Percentiles rank a stretch among this genome's conserved stretches.
Conservation (phyloP, 2,797 vertebrate species). For the Rhinatrema bivittatum region DNA sequence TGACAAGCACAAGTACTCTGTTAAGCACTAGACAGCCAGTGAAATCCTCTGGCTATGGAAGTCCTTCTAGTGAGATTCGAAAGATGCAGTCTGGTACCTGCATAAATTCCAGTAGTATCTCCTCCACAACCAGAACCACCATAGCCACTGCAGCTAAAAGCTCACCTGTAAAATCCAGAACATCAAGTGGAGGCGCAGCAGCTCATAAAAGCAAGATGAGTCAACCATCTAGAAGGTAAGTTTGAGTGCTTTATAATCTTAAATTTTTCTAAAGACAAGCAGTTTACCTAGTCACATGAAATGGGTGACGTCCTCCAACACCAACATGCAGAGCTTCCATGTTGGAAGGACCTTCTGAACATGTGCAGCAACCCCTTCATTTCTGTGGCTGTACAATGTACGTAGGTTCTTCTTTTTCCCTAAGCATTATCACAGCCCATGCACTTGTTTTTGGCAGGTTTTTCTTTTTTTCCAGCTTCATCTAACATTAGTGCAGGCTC, state of each 20-base stretch:
- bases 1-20: constrained; percentile 55
- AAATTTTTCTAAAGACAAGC: too few species aligned
- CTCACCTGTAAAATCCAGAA: constrained; percentile 43
- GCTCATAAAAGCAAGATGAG: constrained; percentile 63
- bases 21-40: constrained; percentile 52
- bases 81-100: constrained; percentile 55
- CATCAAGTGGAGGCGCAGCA: constrained; percentile 19
- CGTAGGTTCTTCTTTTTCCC: too few species aligned
- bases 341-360: too few species aligned
- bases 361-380: too few species aligned
- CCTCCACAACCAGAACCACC: constrained; percentile 40
- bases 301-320: too few species aligned
- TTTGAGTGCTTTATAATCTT: not conserved
- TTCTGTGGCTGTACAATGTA: too few species aligned
- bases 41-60: constrained; percentile 58
- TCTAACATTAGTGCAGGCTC: too few species aligned
- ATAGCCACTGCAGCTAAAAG: constrained; percentile 41
- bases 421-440: too few species aligned
- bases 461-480: too few species aligned
- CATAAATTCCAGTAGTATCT: constrained; percentile 38
- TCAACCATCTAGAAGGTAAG: constrained; percentile 67
- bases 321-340: too few species aligned
- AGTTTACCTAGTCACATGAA: too few species aligned
- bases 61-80: constrained; percentile 29
- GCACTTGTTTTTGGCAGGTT: too few species aligned